Base-by-base conservation (phyloP, 2,797 vertebrate genomes). In the Cyclura pinguis region DNA sequence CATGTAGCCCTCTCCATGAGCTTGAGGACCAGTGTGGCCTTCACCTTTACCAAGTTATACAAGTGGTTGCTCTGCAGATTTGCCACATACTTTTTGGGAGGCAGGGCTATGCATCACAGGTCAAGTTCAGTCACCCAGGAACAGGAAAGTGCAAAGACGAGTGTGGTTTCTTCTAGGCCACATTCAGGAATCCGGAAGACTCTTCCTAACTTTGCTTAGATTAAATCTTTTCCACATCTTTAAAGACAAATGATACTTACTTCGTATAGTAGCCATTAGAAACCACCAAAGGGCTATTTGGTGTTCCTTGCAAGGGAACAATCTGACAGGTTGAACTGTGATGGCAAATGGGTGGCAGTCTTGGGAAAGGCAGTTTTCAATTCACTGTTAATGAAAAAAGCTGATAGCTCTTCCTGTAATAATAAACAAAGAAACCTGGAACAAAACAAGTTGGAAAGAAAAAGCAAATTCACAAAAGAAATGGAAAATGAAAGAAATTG, bases 331-430 rank as follows among this genome's bases (percentile, higher is more conserved):
- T n/a, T 90, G n/a, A 4, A 89, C 7, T 85, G 1, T 78, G 6
- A 88, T 50, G n/a, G 38, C 82, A 27, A 57, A 69, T 88, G 4
- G 91, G 8, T 87, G 74, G 18, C 80, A 88, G 4, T 90, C 67
- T 93, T 29, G 94, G 6, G 81, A 32, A 90, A 76, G 80, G 77
- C 72, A 12, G 59, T 89, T 82, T 94, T 93, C n/a, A n/a, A 55
- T 42, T 13, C 84, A 88, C 1, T 59, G 78, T 35, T 90, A 74
- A 52, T 92, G 78, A 62, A 88, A 87, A 90, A 2, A 88, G 12
- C 29, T 88, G 86, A 87, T 92, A 89, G 6, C 9, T 87, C 6
- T 4, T 81, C 85, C 4, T 57, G 84, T 64, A 86, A n/a, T 73
- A 87, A 24, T 89, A 92, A 89, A 84, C 62, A 89, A 86, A 83